Percentiles rank a stretch among this genome's conserved stretches.
Evolutionary conservation across 2,888 invertebrate species (phyloP).

Genomic region (Parnassius smintheus): DNA sequence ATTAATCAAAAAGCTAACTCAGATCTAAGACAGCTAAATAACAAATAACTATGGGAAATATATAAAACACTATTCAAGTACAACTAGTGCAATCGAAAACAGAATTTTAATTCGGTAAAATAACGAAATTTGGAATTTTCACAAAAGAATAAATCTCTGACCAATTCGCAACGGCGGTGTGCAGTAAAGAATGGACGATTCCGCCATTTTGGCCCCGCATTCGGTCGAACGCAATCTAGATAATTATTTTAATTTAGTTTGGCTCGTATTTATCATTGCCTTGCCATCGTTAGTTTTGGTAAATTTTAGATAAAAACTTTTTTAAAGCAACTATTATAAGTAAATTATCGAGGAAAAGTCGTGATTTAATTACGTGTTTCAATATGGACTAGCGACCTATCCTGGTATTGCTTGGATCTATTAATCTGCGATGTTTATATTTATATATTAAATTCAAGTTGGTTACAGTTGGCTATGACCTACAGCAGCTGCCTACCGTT

Average conservation of each 20-base stretch:
- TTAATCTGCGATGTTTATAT: no score
- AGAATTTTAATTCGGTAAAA: constrained; percentile 9
- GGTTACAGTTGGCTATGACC: no score
- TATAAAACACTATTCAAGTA: not conserved
- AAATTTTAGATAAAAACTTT: constrained; percentile 21
- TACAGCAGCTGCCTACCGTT: no score
- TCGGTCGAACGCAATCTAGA: constrained; percentile 58
- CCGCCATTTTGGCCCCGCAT: constrained; percentile 40
- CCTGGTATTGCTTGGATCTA: no score
- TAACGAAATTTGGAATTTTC: constrained; percentile 13
- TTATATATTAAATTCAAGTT: no score
- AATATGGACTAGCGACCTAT: no score
- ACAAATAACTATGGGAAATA: constrained; percentile 19
- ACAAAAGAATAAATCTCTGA: constrained; percentile 21
- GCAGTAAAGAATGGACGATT: constrained; percentile 39
- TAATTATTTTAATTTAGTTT: constrained; percentile 71
- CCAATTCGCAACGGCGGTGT: constrained; percentile 19
- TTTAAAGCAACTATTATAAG: no score
- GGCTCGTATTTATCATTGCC: constrained; percentile 38
- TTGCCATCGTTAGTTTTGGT: constrained; percentile 37
- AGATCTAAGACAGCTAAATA: constrained; percentile 17
- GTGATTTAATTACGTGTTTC: no score
- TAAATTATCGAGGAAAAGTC: no score
- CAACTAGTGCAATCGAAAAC: constrained; percentile 8
- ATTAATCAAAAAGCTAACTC: constrained; percentile 13